A percentile compares a stretch with the other conserved stretches of the same genome.
These are phyloP conservation scores for Chymomyza amoena DNA, from an alignment of 2,888 invertebrate genomes.

Conservation along the genomic window DNA sequence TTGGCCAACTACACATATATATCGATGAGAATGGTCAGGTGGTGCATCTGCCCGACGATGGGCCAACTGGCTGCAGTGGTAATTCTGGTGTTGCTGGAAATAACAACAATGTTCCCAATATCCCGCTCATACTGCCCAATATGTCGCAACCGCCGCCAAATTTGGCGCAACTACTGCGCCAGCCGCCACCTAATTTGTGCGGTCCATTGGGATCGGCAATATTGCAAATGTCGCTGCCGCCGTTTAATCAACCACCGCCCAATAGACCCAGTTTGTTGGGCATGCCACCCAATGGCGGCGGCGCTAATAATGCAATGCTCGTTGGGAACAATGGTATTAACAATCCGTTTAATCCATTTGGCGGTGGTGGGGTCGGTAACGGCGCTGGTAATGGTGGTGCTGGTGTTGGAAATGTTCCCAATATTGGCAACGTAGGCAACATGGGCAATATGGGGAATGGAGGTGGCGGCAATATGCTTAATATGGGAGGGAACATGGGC, in stretches of 20 bases:
- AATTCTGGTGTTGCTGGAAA: slow-evolving; percentile 10
- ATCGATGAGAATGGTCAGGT: slow-evolving; percentile 82
- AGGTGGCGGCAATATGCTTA: background rate
- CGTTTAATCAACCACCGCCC: slow-evolving; percentile 75
- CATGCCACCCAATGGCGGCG: slow-evolving; percentile 80
- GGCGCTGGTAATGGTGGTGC: slow-evolving; percentile 19
- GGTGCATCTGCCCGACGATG: slow-evolving; percentile 69
- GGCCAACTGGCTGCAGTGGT: slow-evolving; percentile 26
- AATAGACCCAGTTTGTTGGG: slow-evolving; percentile 81
- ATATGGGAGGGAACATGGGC: slow-evolving; percentile 23
- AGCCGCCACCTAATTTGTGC: slow-evolving; percentile 71
- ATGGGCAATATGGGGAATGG: slow-evolving; percentile 6
- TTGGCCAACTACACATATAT: slow-evolving; percentile 82
- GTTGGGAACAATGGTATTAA: slow-evolving; percentile 32
- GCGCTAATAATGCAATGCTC: slow-evolving; percentile 21
- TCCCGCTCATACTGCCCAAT: slow-evolving; percentile 59
- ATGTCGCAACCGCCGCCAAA: slow-evolving; percentile 73
- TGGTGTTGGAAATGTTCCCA: slow-evolving; percentile 12
- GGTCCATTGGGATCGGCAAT: slow-evolving; percentile 61
- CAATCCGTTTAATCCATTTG: slow-evolving; percentile 67
- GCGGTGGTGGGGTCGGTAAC: slow-evolving; percentile 19
- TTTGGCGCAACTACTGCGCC: slow-evolving; percentile 58
- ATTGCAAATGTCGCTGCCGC: slow-evolving; percentile 60
- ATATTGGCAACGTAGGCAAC: slow-evolving; percentile 27
- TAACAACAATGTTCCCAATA: slow-evolving; percentile 31